Evolutionary conservation across 2,113 vertebrate species (phyloP).

Genomic region (Holacanthus passer): DNA sequence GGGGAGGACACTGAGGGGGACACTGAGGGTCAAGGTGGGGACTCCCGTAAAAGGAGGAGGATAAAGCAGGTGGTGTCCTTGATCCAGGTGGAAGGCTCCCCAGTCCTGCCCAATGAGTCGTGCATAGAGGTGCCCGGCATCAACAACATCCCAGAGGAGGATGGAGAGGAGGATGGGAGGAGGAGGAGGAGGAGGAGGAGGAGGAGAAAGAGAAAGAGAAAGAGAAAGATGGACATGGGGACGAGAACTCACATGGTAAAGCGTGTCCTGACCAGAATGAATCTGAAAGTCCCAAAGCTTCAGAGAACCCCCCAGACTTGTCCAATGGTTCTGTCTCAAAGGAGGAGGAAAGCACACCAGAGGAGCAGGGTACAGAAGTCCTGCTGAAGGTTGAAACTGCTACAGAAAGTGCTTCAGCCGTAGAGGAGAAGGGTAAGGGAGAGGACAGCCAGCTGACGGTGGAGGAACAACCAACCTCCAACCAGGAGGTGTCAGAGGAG

Average conservation of each 20-base stretch:
- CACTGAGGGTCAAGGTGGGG: not conserved
- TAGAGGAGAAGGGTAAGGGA: conserved; percentile 44
- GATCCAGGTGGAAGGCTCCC: conserved; percentile 88
- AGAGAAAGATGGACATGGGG: not conserved
- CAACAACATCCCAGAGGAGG: conserved; percentile 73
- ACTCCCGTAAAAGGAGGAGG: conserved; percentile 83
- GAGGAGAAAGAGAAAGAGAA: not conserved
- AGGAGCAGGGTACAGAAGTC: conserved; percentile 4
- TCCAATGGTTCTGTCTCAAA: conserved; percentile 69
- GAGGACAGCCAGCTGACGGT: conserved; percentile 29
- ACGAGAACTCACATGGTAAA: accelerated
- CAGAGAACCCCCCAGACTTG: conserved; percentile 7
- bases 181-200: not conserved
- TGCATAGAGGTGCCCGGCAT: conserved; percentile 72
- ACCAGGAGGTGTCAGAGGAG: conserved; percentile 41
- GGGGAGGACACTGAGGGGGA: conserved; percentile 32
- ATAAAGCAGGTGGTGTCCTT: conserved; percentile 93
- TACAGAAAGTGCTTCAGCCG: conserved; percentile 34
- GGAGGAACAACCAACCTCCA: conserved; percentile 5
- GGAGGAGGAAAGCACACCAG: conserved; percentile 33
- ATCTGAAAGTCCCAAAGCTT: not conserved
- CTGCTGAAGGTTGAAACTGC: not conserved
- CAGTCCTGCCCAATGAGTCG: conserved; percentile 65
- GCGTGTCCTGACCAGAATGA: conserved; percentile 18
- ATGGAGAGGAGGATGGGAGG: not conserved